phyloP scores from a whole-genome alignment of 2,797 vertebrate species.

The Melanogrammus aeglefinus region DNA sequence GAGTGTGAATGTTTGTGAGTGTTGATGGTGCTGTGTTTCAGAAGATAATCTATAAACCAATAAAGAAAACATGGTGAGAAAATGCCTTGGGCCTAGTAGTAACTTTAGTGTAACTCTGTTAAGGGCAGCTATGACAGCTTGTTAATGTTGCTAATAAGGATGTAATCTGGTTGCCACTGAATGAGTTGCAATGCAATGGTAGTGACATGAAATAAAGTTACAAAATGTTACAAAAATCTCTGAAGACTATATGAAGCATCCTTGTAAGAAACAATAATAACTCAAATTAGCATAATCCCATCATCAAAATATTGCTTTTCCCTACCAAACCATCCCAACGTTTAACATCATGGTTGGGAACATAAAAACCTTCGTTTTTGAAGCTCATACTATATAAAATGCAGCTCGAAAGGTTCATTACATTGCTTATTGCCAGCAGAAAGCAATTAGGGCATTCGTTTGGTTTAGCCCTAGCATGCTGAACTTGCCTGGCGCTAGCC shows the following conservation, averaged over 20 bases:
- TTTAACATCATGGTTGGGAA: constrained; percentile 13
- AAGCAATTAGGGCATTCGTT: constrained; percentile 1
- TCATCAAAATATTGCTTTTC: constrained; percentile 26
- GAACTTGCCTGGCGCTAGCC: constrained; percentile 1
- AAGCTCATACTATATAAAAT: constrained; percentile 12
- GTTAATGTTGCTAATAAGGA: not conserved
- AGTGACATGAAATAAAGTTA: constrained; percentile 4
- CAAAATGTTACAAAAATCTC: constrained; percentile 7
- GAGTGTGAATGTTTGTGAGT: constrained; percentile 4
- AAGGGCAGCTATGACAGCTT: not conserved
- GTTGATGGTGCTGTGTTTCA: not conserved
- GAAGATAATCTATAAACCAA: not conserved
- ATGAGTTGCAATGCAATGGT: not conserved
- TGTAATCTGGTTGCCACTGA: not conserved
- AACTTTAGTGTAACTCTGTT: not conserved
- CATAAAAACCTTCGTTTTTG: constrained; percentile 13
- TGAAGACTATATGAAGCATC: constrained; percentile 2
- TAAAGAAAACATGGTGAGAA: not conserved
- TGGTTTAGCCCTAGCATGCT: constrained; percentile 15
- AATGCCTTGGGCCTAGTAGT: not conserved
- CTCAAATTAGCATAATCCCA: constrained; percentile 13
- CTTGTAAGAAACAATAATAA: not conserved
- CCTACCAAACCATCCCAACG: constrained; percentile 20
- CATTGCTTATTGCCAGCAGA: constrained; percentile 27
- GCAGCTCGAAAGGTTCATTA: constrained; percentile 24